Evolutionary conservation across 2,113 vertebrate genomes (phyloP), one percentile per base, ranked within the genome.

Genomic region (Nothocercus nigrocapillus): DNA sequence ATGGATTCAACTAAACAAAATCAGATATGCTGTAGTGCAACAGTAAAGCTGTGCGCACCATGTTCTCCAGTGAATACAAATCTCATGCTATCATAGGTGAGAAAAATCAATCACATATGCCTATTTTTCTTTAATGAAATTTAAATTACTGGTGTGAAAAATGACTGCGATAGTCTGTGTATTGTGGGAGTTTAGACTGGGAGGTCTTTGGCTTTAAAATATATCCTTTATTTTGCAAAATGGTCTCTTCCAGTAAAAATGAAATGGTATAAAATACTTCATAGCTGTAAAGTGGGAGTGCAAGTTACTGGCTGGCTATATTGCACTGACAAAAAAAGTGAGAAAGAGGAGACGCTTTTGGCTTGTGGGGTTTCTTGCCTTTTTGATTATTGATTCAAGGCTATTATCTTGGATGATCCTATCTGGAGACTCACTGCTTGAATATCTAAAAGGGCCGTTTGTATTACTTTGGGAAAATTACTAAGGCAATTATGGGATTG

Each of bases 381-480:
- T 40, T 93, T 95, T 82, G 75, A 51, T 93, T 96, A 94, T 96
- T 13, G 62, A 95, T 86, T 96, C 79, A 84, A 82, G 73, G 88
- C 81, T 96, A 81, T 96, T 97, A 95, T 89, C 92, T 91, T 93
- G 82, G 87, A 93, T 97, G 78, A 94, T 96, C 51, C 89, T 95
- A 93, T 95, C 95, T 97, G 79, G 38, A 66, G 45, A 73, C 79
- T 51, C 36, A 67, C 54, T 92, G 40, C 75, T 86, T 94, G 85
- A 88, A 92, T 89, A 92, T 73, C 72, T 95, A 92, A 95, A 96
- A 88, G 7, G 15, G 38, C 56, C 1, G 2, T 88, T 81, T 88
- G 84, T 94, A 85, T 96, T 95, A 88, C 80, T 95, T 92, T 19
- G 42, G 81, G 58, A 91, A 97, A 96, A 98, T 96, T 96, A 95